phyloP scores from a whole-genome alignment of 2,797 vertebrate genomes.

The Alosa sapidissima region DNA sequence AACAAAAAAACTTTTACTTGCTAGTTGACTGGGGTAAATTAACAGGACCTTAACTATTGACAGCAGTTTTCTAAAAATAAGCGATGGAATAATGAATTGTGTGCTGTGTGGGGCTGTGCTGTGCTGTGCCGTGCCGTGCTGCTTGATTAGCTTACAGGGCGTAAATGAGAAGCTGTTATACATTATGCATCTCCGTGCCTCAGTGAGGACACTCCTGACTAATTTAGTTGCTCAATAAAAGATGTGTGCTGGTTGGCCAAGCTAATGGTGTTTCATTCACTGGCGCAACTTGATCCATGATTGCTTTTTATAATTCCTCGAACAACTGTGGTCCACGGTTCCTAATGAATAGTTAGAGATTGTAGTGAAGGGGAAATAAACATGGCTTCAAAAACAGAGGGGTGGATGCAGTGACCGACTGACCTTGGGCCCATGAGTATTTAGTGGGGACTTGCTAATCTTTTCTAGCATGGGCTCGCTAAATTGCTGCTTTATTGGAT shows the following conservation, averaged over 20 bases:
- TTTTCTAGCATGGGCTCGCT: conserved; percentile 63
- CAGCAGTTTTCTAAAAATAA: background rate
- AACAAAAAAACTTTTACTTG: background rate
- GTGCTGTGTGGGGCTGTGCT: background rate
- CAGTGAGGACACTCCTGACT: background rate
- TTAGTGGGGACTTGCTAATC: conserved; percentile 70
- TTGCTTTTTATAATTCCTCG: background rate
- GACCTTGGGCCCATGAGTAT: conserved; percentile 63
- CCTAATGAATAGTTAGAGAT: background rate
- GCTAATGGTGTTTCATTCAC: conserved; percentile 13
- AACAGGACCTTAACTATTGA: background rate
- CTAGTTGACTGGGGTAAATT: background rate
- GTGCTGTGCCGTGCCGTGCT: background rate
- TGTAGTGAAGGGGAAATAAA: background rate
- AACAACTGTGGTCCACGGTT: background rate
- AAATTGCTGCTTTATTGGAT: conserved; percentile 77
- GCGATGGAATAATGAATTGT: background rate
- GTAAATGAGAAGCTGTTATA: conserved; percentile 17
- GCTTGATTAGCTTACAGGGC: background rate
- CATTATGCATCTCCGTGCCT: background rate
- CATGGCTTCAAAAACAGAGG: background rate
- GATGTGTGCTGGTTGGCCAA: background rate
- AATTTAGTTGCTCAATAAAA: conserved; percentile 13
- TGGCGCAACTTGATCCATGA: background rate
- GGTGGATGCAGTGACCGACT: conserved; percentile 48